Base-by-base conservation (phyloP, 2,888 invertebrate species). In the Sinopyrophorus schimmeli region DNA sequence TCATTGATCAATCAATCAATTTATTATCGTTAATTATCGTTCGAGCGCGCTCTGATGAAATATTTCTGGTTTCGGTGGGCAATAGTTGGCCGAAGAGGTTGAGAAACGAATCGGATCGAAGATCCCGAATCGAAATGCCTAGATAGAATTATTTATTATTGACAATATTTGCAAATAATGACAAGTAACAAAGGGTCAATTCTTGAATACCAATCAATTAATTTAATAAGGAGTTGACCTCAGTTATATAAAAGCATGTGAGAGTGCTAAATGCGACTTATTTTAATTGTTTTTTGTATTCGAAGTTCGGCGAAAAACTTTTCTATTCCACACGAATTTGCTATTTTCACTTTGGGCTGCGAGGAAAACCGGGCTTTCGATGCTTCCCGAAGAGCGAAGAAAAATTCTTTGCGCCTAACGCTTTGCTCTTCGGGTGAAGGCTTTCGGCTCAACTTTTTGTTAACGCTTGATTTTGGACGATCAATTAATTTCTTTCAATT, bases 141-240 rank as follows among this genome's bases (percentile, higher is more conserved):
- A 21, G 9, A 21, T 2, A 3, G 21, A 21, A 21, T 9, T n/a
- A 21, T 21, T 7, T 9, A 21, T n/a, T 2, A 6, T n/a, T 21
- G 14, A 24, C 15, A 24, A 43, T 34, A 42, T 42, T 43, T 48
- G 38, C 42, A 38, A 38, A 42, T 31, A 42, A 42, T 42, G 26
- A 42, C 30, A 32, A 48, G 41, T 30, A 20, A 15, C 47, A 35
- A 37, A 17, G 41, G 47, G 47, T 48, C 41, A 48, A 43, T 40
- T 42, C 26, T 16, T 48, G 16, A 31, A 48, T 42, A 38, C 47
- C 31, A 48, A 42, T 48, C 42, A 48, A 48, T 48, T 43, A 48
- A 48, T 48, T 42, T 48, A 42, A 42, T 48, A 42, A 42, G 42
- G 17, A 27, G 48, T 43, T 37, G 48, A 43, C 48, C 48, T 48